Evolutionary conservation across 2,888 invertebrate genomes (phyloP).

Genomic region (Cylindroiulus punctatus): DNA sequence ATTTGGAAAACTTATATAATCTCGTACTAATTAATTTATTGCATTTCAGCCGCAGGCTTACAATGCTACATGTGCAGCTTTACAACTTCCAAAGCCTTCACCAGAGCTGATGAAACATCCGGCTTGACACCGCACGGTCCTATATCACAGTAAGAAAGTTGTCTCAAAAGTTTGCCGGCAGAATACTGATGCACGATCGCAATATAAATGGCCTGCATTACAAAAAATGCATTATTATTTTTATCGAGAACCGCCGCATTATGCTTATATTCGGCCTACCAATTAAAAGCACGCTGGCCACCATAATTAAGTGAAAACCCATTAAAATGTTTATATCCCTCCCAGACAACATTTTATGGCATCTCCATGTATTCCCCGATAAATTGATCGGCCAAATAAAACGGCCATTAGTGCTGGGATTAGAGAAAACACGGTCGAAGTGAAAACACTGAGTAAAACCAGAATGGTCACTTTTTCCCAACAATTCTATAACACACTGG

Average conservation of each 20-base stretch:
- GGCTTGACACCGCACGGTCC: neutral
- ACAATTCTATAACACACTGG: too few species aligned
- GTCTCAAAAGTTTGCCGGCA: neutral
- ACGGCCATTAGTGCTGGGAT: constrained; percentile 1
- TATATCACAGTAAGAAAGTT: neutral
- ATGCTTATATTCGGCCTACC: neutral
- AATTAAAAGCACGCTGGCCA: neutral
- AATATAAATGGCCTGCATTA: neutral
- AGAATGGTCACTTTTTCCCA: neutral
- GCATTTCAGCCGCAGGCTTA: neutral
- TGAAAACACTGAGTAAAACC: neutral
- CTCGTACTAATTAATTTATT: neutral
- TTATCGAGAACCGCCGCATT: neutral
- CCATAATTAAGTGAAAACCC: neutral
- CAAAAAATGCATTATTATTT: neutral
- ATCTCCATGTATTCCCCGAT: neutral
- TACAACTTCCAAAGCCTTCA: neutral
- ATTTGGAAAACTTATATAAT: neutral
- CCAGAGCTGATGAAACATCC: neutral
- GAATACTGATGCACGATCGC: neutral
- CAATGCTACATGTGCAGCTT: neutral
- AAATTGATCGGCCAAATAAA: neutral
- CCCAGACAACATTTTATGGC: neutral
- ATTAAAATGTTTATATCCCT: constrained; percentile 1
- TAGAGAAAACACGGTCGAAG: neutral